phyloP scores from a whole-genome alignment of 2,888 invertebrate genomes.

The Auanema freiburgensis region DNA sequence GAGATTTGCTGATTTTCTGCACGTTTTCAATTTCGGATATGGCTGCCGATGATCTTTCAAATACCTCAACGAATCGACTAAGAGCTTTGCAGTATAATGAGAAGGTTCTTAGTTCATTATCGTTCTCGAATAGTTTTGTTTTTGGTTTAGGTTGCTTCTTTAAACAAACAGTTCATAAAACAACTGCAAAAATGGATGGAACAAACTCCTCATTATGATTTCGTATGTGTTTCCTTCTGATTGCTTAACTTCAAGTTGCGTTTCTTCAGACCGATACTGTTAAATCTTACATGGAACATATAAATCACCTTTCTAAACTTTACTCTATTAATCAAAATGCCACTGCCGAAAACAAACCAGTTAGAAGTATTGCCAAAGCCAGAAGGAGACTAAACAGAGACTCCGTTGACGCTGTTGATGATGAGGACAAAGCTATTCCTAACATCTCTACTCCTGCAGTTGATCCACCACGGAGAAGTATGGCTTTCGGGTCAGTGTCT shows the following conservation, averaged over 20 bases:
- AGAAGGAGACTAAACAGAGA: slow-evolving; percentile 1
- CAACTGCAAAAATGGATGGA: slow-evolving; percentile 15
- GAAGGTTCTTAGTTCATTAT: too few relatives aligned
- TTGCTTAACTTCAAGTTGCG: background rate
- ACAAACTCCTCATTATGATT: slow-evolving; percentile 22
- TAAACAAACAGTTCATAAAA: slow-evolving; percentile 20
- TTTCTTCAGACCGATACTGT: slow-evolving; percentile 33
- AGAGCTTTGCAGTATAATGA: too few relatives aligned
- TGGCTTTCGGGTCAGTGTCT: slow-evolving; percentile 1
- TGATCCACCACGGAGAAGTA: slow-evolving; percentile 13
- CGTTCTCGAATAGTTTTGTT: background rate
- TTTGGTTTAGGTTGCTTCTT: slow-evolving; percentile 9
- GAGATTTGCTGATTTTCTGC: too few relatives aligned
- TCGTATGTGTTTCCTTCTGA: slow-evolving; percentile 7
- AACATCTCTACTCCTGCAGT: slow-evolving; percentile 16
- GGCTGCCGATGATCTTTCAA: too few relatives aligned
- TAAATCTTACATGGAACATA: slow-evolving; percentile 36
- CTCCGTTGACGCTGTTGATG: background rate
- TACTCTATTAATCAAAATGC: slow-evolving; percentile 16
- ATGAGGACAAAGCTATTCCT: background rate
- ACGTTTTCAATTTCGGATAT: too few relatives aligned
- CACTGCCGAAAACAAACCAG: background rate
- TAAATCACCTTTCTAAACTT: slow-evolving; percentile 23
- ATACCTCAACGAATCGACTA: too few relatives aligned
- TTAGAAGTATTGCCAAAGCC: background rate